Percentiles rank a stretch among this genome's conserved stretches.
Conservation (phyloP, 2,113 vertebrate species). For the Cottus gobio region DNA sequence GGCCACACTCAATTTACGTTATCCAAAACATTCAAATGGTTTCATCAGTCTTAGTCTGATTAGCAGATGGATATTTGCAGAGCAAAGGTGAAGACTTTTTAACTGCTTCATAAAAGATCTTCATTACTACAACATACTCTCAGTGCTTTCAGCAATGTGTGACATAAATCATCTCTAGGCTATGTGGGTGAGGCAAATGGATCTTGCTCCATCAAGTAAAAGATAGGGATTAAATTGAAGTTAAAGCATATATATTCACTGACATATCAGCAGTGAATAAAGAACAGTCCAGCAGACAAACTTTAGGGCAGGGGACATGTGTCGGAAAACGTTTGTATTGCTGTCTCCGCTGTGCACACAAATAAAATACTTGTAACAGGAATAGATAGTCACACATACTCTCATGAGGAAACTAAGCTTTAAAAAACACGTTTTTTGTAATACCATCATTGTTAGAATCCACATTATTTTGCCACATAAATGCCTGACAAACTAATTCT, state of each 20-base stretch:
- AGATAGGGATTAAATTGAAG: slow-evolving; percentile 8
- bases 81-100: slow-evolving; percentile 24
- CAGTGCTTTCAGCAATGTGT: slow-evolving; percentile 9
- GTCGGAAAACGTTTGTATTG: not conserved
- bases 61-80: not conserved
- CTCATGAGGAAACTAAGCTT: not conserved
- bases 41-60: not conserved
- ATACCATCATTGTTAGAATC: not conserved
- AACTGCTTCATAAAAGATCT: slow-evolving; percentile 9
- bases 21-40: not conserved
- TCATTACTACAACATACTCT: not conserved
- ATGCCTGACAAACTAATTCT: not conserved
- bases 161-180: not conserved
- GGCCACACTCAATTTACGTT: not conserved
- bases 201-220: slow-evolving; percentile 14
- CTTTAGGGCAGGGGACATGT: not conserved
- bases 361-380: not conserved
- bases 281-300: not conserved
- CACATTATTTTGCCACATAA: not conserved
- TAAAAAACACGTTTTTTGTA: not conserved
- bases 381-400: not conserved
- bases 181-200: slow-evolving; percentile 7
- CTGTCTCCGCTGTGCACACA: not conserved
- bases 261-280: not conserved
- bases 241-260: not conserved